phyloP scores from a whole-genome alignment of 2,797 vertebrate genomes.

The Orientallactaga sibirica region DNA sequence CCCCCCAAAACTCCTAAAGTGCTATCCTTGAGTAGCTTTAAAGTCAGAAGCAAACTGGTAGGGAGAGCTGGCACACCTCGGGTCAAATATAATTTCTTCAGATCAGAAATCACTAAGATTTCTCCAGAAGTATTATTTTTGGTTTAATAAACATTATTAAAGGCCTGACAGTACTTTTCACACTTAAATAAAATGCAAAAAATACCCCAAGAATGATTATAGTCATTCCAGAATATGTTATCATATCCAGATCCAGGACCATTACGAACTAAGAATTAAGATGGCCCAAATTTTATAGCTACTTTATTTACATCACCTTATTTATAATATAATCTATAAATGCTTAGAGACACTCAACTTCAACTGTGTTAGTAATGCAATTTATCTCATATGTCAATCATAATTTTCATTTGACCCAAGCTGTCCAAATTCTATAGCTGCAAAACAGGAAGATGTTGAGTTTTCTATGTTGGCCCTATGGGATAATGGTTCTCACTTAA shows the following conservation, averaged over 20 bases:
- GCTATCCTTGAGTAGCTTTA: not conserved
- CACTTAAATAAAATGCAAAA: constrained; percentile 6
- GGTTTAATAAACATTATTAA: not conserved
- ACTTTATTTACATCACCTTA: constrained; percentile 13
- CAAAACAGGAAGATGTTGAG: not conserved
- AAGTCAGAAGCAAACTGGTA: not conserved
- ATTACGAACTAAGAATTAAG: not conserved
- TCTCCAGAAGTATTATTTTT: constrained; percentile 12
- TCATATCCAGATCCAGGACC: not conserved
- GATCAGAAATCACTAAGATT: not conserved
- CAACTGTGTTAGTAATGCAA: not conserved
- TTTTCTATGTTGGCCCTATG: not conserved
- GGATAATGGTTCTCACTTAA: not conserved
- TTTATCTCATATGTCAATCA: not conserved
- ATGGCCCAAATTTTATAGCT: not conserved
- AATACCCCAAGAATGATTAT: not conserved
- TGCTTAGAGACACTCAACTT: not conserved
- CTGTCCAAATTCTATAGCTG: constrained; percentile 6
- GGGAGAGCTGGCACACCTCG: not conserved
- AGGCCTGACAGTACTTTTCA: not conserved
- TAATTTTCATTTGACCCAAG: constrained; percentile 1
- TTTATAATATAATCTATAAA: not conserved
- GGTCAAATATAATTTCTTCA: not conserved
- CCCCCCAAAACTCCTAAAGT: not conserved
- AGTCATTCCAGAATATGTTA: not conserved